Conservation (phyloP, 2,113 vertebrate genomes). For the Epinephelus lanceolatus region DNA sequence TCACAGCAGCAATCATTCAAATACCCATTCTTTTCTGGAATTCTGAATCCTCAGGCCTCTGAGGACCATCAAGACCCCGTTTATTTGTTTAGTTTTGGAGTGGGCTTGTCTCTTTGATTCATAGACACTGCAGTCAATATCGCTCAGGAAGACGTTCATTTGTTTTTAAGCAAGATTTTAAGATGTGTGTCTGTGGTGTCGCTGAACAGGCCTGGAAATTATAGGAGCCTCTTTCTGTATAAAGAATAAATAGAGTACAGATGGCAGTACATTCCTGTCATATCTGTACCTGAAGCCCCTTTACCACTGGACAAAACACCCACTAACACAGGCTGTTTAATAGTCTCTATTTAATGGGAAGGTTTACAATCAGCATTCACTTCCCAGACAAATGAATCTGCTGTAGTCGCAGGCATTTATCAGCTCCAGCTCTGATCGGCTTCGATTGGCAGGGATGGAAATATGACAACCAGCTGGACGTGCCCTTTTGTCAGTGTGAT, state of each 20-base stretch:
- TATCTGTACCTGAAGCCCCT: not conserved
- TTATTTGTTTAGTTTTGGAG: constrained; percentile 69
- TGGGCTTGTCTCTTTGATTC: constrained; percentile 62
- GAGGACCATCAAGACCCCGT: constrained; percentile 55
- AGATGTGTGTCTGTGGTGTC: not conserved
- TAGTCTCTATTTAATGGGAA: too few relatives aligned
- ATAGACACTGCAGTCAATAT: constrained; percentile 7
- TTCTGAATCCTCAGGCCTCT: constrained; percentile 63
- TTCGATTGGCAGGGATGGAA: too few relatives aligned
- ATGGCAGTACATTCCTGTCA: not conserved
- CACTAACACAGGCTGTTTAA: too few relatives aligned
- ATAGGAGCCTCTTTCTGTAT: not conserved
- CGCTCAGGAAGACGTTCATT: constrained; percentile 2
- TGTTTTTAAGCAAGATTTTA: constrained; percentile 3
- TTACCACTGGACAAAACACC: too few relatives aligned
- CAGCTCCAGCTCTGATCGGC: too few relatives aligned
- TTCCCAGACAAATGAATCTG: too few relatives aligned
- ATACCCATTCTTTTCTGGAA: constrained; percentile 82
- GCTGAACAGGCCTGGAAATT: not conserved
- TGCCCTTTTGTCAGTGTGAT: too few relatives aligned
- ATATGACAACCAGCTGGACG: too few relatives aligned
- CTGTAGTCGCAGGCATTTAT: too few relatives aligned
- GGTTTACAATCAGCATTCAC: too few relatives aligned
- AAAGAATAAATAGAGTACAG: not conserved
- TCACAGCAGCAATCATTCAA: constrained; percentile 87